Evolutionary conservation across 2,888 invertebrate species (phyloP).

Genomic region (Toxonevra muliebris): DNA sequence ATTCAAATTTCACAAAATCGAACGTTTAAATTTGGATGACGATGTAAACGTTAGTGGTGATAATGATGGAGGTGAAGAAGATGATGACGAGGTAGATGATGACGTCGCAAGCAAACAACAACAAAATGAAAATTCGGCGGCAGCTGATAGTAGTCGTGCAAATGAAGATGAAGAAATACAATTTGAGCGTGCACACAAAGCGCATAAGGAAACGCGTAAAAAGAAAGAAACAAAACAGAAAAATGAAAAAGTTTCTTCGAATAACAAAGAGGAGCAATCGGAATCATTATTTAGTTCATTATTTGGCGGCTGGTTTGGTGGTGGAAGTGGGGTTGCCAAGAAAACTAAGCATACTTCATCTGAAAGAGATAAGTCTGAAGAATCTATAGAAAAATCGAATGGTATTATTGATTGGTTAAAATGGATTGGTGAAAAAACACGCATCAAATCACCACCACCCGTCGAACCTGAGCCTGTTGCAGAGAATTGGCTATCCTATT

Average conservation of each 20-base stretch:
- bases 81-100: conserved; percentile 34
- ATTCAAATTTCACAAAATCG: conserved; percentile 60
- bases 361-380: conserved; percentile 25
- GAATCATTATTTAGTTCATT: conserved; percentile 42
- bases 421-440: conserved; percentile 47
- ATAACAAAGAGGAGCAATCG: conserved; percentile 36
- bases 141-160: conserved; percentile 43
- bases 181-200: conserved; percentile 46
- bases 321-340: conserved; percentile 26
- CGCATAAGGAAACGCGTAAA: conserved; percentile 35
- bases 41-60: conserved; percentile 39
- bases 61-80: conserved; percentile 32
- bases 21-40: conserved; percentile 49
- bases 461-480: conserved; percentile 27
- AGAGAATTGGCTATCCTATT: conserved; percentile 52
- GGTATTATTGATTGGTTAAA: conserved; percentile 59
- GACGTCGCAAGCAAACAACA: conserved; percentile 34
- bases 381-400: conserved; percentile 37
- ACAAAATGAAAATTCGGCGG: conserved; percentile 32
- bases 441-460: conserved; percentile 30
- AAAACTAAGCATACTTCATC: not conserved
- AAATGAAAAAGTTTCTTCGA: conserved; percentile 12
- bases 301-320: conserved; percentile 42
- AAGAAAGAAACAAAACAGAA: conserved; percentile 29
- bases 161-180: conserved; percentile 46